Evolutionary conservation across 2,797 vertebrate genomes (phyloP).

Genomic region (Ataeniobius toweri): DNA sequence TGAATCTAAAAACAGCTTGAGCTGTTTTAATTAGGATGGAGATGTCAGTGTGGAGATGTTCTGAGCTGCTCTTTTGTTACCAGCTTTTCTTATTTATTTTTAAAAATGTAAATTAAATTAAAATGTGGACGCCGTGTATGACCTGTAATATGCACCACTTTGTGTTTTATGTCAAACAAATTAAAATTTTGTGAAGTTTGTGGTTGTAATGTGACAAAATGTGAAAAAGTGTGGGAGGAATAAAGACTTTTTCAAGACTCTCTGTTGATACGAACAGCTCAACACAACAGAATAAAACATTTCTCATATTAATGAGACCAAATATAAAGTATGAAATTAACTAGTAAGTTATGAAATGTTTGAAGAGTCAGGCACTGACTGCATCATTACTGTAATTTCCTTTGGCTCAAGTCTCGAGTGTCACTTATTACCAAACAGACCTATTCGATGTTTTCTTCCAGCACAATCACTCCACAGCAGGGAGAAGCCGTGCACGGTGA

Average conservation of each 20-base stretch:
- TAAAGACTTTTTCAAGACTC: too few relatives aligned
- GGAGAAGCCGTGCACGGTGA: constrained; percentile 32
- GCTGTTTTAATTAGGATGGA: neutral
- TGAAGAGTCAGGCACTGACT: constrained; percentile 1
- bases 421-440: neutral
- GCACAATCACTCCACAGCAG: constrained; percentile 47
- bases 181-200: too few relatives aligned
- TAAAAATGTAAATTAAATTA: neutral
- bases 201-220: too few relatives aligned
- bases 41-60: neutral
- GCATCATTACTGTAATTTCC: constrained; percentile 43
- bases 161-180: too few relatives aligned
- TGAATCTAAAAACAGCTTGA: neutral
- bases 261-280: too few relatives aligned
- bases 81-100: neutral
- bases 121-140: neutral
- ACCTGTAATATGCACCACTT: too few relatives aligned
- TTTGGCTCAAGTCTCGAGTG: constrained; percentile 49
- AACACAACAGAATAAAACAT: neutral
- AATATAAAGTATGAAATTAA: neutral
- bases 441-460: neutral
- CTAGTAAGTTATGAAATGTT: neutral
- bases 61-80: too few relatives aligned
- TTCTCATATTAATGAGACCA: neutral
- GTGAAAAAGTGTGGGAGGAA: too few relatives aligned